Conservation (phyloP, 2,113 vertebrate genomes). For the Malurus melanocephalus region DNA sequence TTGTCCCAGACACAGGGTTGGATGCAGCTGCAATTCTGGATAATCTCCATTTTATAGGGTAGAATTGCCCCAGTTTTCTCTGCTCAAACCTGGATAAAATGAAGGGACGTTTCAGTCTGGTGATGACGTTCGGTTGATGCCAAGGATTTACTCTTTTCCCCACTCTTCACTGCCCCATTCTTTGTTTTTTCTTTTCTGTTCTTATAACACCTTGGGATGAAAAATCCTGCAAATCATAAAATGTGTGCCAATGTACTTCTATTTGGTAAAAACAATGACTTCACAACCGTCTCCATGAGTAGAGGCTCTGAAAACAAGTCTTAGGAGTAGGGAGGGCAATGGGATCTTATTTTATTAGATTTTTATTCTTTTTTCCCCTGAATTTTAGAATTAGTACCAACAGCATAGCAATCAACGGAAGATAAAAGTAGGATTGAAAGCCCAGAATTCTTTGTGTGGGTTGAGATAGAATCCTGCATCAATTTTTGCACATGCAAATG, state of each 20-base stretch:
- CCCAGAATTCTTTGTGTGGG: background rate
- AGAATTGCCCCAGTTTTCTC: background rate
- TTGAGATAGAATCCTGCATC: background rate
- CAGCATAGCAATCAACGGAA: background rate
- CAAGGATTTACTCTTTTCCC: background rate
- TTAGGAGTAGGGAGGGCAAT: background rate
- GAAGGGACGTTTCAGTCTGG: background rate
- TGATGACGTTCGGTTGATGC: background rate
- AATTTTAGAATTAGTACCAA: background rate
- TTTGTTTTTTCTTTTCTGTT: conserved; percentile 28
- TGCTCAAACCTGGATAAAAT: background rate
- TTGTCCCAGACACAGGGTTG: background rate
- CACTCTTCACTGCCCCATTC: background rate
- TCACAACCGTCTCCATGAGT: background rate
- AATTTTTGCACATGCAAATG: background rate
- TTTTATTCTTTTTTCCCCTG: background rate
- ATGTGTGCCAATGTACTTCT: background rate
- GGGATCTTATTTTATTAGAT: background rate
- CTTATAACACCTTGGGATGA: background rate
- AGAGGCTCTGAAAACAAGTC: background rate
- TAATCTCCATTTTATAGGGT: background rate
- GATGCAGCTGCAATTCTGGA: background rate
- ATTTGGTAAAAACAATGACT: background rate
- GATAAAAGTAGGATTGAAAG: background rate
- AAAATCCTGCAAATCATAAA: conserved; percentile 53